Evolutionary conservation across 2,113 vertebrate species (phyloP), one percentile per base, ranked within the genome.

Genomic region (Brachionichthys hirsutus): DNA sequence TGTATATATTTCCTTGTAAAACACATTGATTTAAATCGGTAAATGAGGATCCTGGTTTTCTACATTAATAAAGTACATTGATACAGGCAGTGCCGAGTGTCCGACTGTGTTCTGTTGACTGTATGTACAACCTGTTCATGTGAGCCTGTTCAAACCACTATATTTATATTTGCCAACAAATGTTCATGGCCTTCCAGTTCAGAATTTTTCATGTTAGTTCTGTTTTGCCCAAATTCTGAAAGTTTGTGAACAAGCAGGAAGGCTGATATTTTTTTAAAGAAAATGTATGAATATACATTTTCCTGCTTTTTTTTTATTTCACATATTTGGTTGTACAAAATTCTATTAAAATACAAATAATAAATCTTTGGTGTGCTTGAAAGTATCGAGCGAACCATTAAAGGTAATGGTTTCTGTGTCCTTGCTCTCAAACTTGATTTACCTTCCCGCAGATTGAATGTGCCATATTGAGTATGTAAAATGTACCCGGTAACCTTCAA

Each of bases 141-240:
- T 80, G 59, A 87, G 49, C 88, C 86, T 83, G 81, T 90, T 85
- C 89, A 89, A 85, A 92, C 91, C 91, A 92, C 89, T 91, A 91
- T 92, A 92, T 92, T 92, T 92, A 92, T 92, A 92, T 90, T 87
- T 89, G 90, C 88, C 91, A 90, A 86, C 84, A 90, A 89, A 89
- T 84, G 84, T 77, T 76, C 77, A 85, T 83, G 88, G 87, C 91
- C 88, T 91, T 90, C 85, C 88, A 83, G 73, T 70, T 84, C 38
- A 55, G 84, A 85, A 80, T 83, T 85, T 63, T 80, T 74, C 70
- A 63, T 46, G 49, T 82, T 79, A 30, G 74, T 89, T 87, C 76
- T 86, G 77, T 86, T 89, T 59, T 71, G 77, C 71, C 55, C 45
- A n/a, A n/a, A 62, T 85, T 89, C 84, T 78, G 65, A 85, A 89